Evolutionary conservation across 2,797 vertebrate species (phyloP).

Genomic region (Platalea minor): DNA sequence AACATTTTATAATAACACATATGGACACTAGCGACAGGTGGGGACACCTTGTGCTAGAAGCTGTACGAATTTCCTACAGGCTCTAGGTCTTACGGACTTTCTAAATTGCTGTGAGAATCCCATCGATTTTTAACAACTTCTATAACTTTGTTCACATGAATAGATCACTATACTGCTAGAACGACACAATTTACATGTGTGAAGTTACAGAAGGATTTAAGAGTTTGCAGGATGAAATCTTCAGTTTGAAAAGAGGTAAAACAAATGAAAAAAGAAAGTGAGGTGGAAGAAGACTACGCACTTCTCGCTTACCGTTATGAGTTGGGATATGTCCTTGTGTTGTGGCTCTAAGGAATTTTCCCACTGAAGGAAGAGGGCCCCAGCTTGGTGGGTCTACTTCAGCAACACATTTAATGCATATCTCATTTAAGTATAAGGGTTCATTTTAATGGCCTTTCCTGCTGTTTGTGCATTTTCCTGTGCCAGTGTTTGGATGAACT

Average conservation of each 20-base stretch:
- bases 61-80: not conserved
- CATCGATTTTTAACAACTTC: not conserved
- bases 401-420: not conserved
- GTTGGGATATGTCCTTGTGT: not conserved
- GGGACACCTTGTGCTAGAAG: not conserved
- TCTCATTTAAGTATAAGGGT: not conserved
- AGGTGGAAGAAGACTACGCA: not conserved
- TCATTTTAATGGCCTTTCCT: not conserved
- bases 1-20: not conserved
- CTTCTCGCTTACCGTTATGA: not conserved
- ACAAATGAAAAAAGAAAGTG: not conserved
- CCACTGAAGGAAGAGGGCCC: not conserved
- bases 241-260: not conserved
- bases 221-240: not conserved
- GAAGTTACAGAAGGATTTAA: not conserved
- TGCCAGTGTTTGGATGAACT: not conserved
- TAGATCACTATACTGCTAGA: not conserved
- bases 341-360: not conserved
- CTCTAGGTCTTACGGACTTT: not conserved
- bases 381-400: not conserved
- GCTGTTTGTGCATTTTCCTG: not conserved
- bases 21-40: not conserved
- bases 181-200: not conserved
- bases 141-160: not conserved
- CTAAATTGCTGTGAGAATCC: not conserved